Percentiles rank a stretch among this genome's conserved stretches.
These are phyloP conservation scores for Uloborus diversus DNA, from an alignment of 1,140 invertebrate species.

Conservation along the genomic window DNA sequence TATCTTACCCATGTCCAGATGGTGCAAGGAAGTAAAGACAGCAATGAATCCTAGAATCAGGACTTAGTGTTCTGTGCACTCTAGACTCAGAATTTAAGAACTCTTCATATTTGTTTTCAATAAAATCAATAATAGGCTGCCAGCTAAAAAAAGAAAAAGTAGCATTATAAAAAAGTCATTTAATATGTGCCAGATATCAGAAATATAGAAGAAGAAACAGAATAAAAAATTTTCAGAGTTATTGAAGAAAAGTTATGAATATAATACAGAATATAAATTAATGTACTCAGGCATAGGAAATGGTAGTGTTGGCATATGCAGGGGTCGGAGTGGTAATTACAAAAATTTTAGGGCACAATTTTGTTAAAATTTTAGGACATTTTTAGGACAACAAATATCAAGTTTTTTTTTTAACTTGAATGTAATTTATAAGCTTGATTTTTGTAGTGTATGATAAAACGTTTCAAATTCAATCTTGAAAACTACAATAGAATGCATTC, in stretches of 20 bases:
- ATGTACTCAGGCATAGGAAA: no score
- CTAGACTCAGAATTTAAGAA: conserved; percentile 91
- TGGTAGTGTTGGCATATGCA: no score
- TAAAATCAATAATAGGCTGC: conserved; percentile 96
- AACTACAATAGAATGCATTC: no score
- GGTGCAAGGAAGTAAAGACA: conserved; percentile 99
- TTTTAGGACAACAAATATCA: no score
- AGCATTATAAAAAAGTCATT: background rate
- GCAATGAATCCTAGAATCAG: conserved; percentile 87
- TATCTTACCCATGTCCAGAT: conserved; percentile 72
- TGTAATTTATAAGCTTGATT: no score
- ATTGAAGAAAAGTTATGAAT: background rate
- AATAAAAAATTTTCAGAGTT: background rate
- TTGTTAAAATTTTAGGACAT: no score
- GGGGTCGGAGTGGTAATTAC: no score
- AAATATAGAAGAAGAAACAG: background rate
- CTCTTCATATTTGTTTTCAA: conserved; percentile 97
- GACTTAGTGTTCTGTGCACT: conserved; percentile 76
- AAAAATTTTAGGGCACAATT: no score
- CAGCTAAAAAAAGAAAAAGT: conserved; percentile 70
- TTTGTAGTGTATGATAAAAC: no score
- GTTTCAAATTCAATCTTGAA: no score
- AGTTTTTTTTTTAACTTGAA: no score
- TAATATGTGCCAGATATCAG: background rate
- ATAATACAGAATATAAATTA: no score